Evolutionary conservation across 92 coral and sea anemone genomes (phyloP).

Genomic region (Porites evermanni): DNA sequence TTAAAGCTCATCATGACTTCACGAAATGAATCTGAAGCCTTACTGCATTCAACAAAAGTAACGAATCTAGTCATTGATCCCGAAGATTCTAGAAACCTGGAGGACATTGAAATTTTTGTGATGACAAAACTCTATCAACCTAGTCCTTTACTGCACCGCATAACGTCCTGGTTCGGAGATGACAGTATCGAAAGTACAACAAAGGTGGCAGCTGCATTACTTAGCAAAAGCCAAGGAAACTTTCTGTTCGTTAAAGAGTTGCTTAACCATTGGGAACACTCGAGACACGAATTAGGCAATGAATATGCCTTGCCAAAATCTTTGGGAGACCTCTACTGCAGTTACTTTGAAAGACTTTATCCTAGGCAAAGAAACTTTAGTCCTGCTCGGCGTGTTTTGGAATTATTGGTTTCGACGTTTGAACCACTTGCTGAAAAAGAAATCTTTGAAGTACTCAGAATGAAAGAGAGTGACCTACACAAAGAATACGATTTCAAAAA

Average conservation of each 20-base stretch:
- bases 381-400: conserved; percentile 47
- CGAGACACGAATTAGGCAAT: not conserved
- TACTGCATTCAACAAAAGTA: conserved; percentile 36
- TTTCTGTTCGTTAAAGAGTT: conserved; percentile 74
- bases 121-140: conserved; percentile 7
- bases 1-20: conserved; percentile 80
- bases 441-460: conserved; percentile 47
- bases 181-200: not conserved
- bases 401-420: conserved; percentile 63
- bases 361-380: conserved; percentile 23
- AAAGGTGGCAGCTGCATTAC: conserved; percentile 30
- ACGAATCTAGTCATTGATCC: conserved; percentile 52
- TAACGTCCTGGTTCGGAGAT: conserved; percentile 22
- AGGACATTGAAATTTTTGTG: conserved; percentile 71
- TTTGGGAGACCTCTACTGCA: not conserved
- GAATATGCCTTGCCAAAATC: conserved; percentile 4
- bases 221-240: conserved; percentile 80
- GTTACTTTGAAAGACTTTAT: conserved; percentile 31
- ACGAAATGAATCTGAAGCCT: conserved; percentile 58
- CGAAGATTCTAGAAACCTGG: conserved; percentile 59
- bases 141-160: not conserved
- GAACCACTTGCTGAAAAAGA: conserved; percentile 58
- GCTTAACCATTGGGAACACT: conserved; percentile 43
- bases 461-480: conserved; percentile 5
- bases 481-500: conserved; percentile 36